Percentiles rank a stretch among this genome's conserved stretches.
These are phyloP conservation scores for Auanema freiburgensis DNA, from an alignment of 2,888 invertebrate genomes.

Conservation along the genomic window DNA sequence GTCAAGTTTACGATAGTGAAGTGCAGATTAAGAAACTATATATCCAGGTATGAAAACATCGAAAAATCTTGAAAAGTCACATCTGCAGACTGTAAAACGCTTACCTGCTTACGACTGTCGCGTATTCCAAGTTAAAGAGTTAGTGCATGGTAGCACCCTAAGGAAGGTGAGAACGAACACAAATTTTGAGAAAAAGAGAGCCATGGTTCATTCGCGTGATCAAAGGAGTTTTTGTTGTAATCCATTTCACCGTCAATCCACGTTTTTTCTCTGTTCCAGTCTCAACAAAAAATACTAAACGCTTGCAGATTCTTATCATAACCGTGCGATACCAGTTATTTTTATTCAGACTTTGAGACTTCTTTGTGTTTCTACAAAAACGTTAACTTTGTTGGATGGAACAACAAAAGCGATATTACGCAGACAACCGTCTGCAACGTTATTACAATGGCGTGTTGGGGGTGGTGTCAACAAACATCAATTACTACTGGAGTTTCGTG, in stretches of 20 bases:
- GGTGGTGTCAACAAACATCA: slow-evolving; percentile 72
- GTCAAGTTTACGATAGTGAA: slow-evolving; percentile 73
- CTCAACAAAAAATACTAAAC: no score
- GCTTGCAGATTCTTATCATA: no score
- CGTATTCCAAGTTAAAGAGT: slow-evolving; percentile 73
- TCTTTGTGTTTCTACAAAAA: slow-evolving; percentile 71
- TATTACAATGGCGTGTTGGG: slow-evolving; percentile 73
- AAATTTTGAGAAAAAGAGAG: not conserved
- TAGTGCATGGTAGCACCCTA: slow-evolving; percentile 71
- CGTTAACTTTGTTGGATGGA: slow-evolving; percentile 72
- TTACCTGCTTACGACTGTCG: slow-evolving; percentile 73
- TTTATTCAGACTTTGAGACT: slow-evolving; percentile 71
- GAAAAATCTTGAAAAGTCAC: not conserved
- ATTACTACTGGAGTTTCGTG: slow-evolving; percentile 72
- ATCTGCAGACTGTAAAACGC: slow-evolving; percentile 70
- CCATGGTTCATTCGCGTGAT: no score
- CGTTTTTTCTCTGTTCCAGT: no score
- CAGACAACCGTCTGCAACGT: slow-evolving; percentile 67
- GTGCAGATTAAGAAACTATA: slow-evolving; percentile 73
- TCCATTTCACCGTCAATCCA: no score
- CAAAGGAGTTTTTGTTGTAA: no score
- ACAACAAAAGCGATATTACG: slow-evolving; percentile 71
- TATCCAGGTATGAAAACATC: slow-evolving; percentile 65
- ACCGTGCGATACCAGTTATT: no score
- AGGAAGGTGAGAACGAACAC: slow-evolving; percentile 69